Evolutionary conservation across 2,113 vertebrate genomes (phyloP), one percentile per base, ranked within the genome.

Genomic region (Otus sunia): DNA sequence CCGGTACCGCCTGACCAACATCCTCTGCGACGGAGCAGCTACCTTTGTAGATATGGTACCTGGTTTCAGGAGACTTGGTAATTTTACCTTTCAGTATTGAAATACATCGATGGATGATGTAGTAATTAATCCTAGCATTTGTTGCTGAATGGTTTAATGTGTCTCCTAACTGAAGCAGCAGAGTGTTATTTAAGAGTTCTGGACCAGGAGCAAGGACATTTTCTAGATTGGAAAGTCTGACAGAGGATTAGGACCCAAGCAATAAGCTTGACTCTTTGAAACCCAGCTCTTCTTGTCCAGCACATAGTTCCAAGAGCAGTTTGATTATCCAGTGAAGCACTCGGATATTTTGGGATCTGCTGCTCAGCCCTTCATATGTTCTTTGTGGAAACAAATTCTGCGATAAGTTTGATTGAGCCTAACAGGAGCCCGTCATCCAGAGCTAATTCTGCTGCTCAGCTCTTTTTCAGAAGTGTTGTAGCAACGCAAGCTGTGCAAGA

Each of bases 11-110:
- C 96, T 99, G 43, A 98, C 98, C 0, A 82, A 95, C 83, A 93
- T 98, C n/a, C 98, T 99, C 39, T 98, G 98, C 3, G 98, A 98
- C 2, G 98, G 98, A 5, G 96, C 99, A 0, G 97, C 98, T 30
- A 99, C 99, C 4, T 99, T 99, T 77, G 99, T 99, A 12, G 99
- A 99, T 75, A 97, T 99, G 94, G 99, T 99, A 58, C 99, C 99
- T 6, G 98, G 97, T 39, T 99, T 99, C 94, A 98, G 99, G 97
- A 99, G 98, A 90, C 98, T 99, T 29, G 99, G 99, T 99, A 98
- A 97, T n/a, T 39, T 6, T 53, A 2, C 45, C 36, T 30, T 86
- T 62, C 45, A 23, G 11, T 50, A 25, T 11, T 36, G 26, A 27
- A 30, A 11, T 3, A 2, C 5, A 4, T 37, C 2, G 10, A 2